Percentiles rank a stretch among this genome's conserved stretches.
phyloP scores from a whole-genome alignment of 2,113 vertebrate species.

The Aphyosemion australe region DNA sequence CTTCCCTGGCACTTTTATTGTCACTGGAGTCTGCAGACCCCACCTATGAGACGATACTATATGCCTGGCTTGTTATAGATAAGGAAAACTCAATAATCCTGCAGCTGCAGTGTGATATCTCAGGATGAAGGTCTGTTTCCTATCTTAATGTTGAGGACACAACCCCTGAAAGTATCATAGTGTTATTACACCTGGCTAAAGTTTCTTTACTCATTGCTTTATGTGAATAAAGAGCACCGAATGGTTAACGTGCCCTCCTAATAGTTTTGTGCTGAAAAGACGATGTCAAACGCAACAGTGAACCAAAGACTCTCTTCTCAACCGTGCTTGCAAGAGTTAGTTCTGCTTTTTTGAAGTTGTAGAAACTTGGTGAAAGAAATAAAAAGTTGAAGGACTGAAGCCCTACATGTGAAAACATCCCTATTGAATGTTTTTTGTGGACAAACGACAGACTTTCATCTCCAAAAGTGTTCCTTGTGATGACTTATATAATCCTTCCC shows the following conservation, averaged over 20 bases:
- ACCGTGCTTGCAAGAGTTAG: constrained; percentile 1
- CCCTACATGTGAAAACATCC: constrained; percentile 11
- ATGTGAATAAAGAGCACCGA: background rate
- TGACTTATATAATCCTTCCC: background rate
- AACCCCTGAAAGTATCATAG: constrained; percentile 17
- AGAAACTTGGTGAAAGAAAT: background rate
- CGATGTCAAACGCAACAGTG: constrained; percentile 12
- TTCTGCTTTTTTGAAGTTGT: constrained; percentile 25
- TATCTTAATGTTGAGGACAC: constrained; percentile 29
- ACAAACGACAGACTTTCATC: constrained; percentile 3
- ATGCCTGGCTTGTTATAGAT: constrained; percentile 58
- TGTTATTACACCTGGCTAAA: constrained; percentile 15
- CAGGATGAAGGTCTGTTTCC: constrained; percentile 37
- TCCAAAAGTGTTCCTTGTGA: background rate
- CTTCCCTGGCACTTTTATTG: constrained; percentile 34
- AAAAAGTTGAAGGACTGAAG: background rate
- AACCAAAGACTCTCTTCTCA: constrained; percentile 8
- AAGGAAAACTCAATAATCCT: constrained; percentile 54
- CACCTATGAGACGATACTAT: constrained; percentile 22
- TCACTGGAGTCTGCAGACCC: constrained; percentile 18
- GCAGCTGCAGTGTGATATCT: constrained; percentile 46
- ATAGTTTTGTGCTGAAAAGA: background rate
- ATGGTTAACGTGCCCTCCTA: no score
- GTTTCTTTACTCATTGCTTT: constrained; percentile 1
- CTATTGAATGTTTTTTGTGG: background rate